These are phyloP conservation scores for Onychomys arenicola DNA, from an alignment of 2,797 vertebrate genomes.

Conservation along the genomic window DNA sequence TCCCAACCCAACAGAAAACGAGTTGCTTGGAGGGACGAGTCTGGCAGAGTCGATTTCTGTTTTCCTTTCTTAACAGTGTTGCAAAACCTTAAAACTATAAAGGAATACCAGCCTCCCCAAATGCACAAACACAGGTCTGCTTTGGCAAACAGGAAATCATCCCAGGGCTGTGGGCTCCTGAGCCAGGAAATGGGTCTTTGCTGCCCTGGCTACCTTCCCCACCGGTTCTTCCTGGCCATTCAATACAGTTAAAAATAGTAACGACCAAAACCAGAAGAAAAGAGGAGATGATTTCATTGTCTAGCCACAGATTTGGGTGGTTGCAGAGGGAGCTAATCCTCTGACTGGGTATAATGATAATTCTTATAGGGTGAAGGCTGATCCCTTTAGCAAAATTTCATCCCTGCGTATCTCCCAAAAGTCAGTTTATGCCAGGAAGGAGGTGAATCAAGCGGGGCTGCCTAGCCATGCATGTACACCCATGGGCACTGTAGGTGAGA, in stretches of 20 bases:
- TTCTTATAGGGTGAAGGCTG: conserved; percentile 35
- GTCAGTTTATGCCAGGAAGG: neutral
- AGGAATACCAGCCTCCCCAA: conserved; percentile 31
- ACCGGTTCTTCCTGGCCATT: conserved; percentile 75
- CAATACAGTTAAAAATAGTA: conserved; percentile 79
- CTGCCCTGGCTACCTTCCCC: conserved; percentile 75
- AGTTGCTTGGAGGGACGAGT: conserved; percentile 11
- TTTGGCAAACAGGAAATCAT: conserved; percentile 85
- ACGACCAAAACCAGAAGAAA: conserved; percentile 56
- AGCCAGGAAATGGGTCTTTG: conserved; percentile 81
- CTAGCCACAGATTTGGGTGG: conserved; percentile 69
- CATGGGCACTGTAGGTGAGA: neutral
- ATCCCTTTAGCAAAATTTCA: conserved; percentile 62
- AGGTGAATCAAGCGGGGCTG: conserved; percentile 44
- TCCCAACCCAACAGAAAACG: conserved; percentile 37
- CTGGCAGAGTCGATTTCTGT: neutral
- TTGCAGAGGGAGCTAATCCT: conserved; percentile 61
- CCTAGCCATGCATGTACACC: neutral
- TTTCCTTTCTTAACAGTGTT: conserved; percentile 61
- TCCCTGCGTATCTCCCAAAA: conserved; percentile 22
- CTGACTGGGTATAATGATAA: conserved; percentile 48
- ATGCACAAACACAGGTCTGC: conserved; percentile 25
- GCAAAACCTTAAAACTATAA: conserved; percentile 73
- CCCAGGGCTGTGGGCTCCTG: conserved; percentile 81
- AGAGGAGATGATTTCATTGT: conserved; percentile 81